Conservation (phyloP, 2,888 invertebrate genomes). For the Leptopilina drosophilae region DNA sequence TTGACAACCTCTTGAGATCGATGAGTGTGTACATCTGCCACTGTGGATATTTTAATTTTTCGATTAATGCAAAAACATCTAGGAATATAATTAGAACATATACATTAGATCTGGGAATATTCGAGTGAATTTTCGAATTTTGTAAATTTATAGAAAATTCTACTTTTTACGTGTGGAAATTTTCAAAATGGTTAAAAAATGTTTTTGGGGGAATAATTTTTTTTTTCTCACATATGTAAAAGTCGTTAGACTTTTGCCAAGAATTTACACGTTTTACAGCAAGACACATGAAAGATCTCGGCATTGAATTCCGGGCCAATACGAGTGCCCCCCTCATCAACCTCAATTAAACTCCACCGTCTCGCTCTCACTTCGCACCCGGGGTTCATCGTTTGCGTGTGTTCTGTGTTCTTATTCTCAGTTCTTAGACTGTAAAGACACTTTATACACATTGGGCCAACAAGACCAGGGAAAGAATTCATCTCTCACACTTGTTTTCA, state of each 20-base stretch:
- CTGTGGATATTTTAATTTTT: background rate
- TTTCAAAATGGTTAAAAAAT: too few relatives aligned
- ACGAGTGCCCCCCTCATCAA: constrained; percentile 77
- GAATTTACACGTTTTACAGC: constrained; percentile 58
- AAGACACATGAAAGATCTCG: constrained; percentile 71
- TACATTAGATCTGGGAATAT: too few relatives aligned
- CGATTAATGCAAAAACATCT: background rate
- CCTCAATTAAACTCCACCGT: constrained; percentile 77
- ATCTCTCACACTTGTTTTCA: constrained; percentile 31
- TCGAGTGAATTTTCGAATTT: too few relatives aligned
- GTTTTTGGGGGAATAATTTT: background rate
- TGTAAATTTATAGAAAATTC: too few relatives aligned
- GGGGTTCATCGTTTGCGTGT: constrained; percentile 60
- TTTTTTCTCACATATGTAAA: constrained; percentile 37
- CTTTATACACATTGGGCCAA: constrained; percentile 64
- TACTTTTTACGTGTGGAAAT: too few relatives aligned
- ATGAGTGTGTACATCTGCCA: background rate
- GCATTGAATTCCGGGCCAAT: constrained; percentile 77
- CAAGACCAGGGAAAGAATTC: constrained; percentile 57
- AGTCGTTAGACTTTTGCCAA: constrained; percentile 60
- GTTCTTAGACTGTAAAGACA: constrained; percentile 67
- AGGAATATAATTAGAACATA: too few relatives aligned
- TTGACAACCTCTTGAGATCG: background rate
- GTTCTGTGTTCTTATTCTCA: constrained; percentile 39
- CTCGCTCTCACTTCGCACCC: constrained; percentile 75